These are phyloP conservation scores for Uloborus diversus DNA, from an alignment of 1,140 invertebrate species.

Conservation along the genomic window DNA sequence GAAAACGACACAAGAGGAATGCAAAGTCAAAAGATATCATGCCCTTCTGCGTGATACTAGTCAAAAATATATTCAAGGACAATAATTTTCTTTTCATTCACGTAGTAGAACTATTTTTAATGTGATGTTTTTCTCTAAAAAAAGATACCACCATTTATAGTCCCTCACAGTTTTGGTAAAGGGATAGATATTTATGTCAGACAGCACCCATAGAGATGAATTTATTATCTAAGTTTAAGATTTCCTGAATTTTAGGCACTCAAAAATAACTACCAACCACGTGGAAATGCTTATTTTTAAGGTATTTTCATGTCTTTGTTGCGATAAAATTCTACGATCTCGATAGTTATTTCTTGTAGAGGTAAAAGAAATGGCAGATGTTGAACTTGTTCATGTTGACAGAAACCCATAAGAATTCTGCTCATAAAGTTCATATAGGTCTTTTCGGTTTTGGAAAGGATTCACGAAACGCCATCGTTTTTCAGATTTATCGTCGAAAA, in stretches of 20 bases:
- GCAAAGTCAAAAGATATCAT: constrained; percentile 19
- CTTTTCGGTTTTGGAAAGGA: too few species aligned
- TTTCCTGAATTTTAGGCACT: background rate
- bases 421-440: background rate
- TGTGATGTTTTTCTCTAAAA: constrained; percentile 6
- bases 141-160: background rate
- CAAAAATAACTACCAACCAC: background rate
- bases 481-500: too few species aligned
- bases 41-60: too few species aligned
- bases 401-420: background rate
- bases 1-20: constrained; percentile 8
- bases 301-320: background rate
- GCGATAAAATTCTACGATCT: background rate
- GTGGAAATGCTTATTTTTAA: background rate
- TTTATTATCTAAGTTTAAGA: background rate
- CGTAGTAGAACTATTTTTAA: constrained; percentile 5
- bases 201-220: constrained; percentile 11
- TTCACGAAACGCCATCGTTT: too few species aligned
- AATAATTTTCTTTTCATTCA: constrained; percentile 17
- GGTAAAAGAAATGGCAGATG: background rate
- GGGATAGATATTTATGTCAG: background rate
- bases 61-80: background rate
- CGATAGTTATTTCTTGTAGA: background rate
- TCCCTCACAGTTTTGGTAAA: background rate
- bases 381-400: constrained; percentile 2